Evolutionary conservation across 2,888 invertebrate genomes (phyloP).

Genomic region (Dryobotodes eremita): DNA sequence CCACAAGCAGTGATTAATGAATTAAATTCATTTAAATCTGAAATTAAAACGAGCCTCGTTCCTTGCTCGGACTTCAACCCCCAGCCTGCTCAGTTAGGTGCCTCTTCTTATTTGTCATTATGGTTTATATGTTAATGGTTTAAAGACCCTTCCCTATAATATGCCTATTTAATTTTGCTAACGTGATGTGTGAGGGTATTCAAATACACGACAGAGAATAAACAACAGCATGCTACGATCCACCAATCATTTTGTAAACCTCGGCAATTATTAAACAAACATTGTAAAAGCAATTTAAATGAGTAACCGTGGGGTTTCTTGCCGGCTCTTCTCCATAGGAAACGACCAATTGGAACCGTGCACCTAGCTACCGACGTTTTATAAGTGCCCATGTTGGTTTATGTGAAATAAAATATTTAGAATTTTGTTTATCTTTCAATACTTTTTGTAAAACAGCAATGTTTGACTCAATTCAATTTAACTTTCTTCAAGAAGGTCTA

Average conservation of each 20-base stretch:
- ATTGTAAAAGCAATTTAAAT: no score
- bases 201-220: not conserved
- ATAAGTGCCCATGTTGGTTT: no score
- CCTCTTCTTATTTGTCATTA: constrained; percentile 26
- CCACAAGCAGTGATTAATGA: constrained; percentile 58
- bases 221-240: no score
- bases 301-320: not conserved
- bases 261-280: not conserved
- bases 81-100: constrained; percentile 25
- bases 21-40: constrained; percentile 61
- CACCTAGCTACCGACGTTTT: no score
- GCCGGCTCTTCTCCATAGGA: not conserved
- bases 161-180: not conserved
- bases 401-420: not conserved
- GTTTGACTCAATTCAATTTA: not conserved
- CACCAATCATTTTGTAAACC: not conserved
- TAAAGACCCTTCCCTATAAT: not conserved
- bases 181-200: not conserved
- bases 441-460: not conserved
- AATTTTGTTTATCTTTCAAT: not conserved
- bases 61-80: constrained; percentile 42
- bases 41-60: constrained; percentile 58
- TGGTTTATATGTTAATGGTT: constrained; percentile 9
- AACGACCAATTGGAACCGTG: no score
- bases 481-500: not conserved